Base-by-base conservation (phyloP, 2,113 vertebrate genomes). In the Microtus pennsylvanicus region DNA sequence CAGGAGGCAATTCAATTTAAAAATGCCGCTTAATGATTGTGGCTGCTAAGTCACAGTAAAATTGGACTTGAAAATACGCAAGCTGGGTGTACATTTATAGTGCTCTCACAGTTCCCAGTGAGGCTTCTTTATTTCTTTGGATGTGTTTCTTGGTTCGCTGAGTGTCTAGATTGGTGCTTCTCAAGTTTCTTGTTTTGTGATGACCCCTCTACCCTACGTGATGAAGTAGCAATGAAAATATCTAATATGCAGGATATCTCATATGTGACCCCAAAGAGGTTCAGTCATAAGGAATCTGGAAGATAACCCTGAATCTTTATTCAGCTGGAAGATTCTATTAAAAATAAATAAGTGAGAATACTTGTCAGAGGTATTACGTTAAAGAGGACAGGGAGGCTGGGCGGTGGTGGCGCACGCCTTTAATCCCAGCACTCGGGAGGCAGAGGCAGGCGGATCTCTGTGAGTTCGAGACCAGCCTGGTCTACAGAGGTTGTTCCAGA, bases 11-110 rank as follows among this genome's bases (percentile, higher is more conserved):
- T 10, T 92, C 55, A 95, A 85, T 55, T 90, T 47, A 80, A 19
- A 80, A 90, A 95, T 83, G n/a, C 17, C 0, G 1, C 47, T 80
- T 35, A 80, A 33, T 89, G 76, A 45, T 63, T 47, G 35, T 17
- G 55, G 76, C n/a, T 50, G 21, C 52, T 72, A 76, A 87, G 55
- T 88, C 75, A 85, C 85, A 92, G 74, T 76, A n/a, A 88, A 96
- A 91, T 14, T 85, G 50, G 88, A 86, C 70, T 58, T 81, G 50
- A 47, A 76, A 92, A 70, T 91, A n/a, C 3, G 33, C 77, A 33
- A 80, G 16, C 21, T 33, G 77, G 50, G 30, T 80, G 50, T 65
- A 17, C 33, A 78, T 67, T 26, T 42, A 82, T 13, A 12, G 75
- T 30, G 26, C 42, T 30, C 13, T 30, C 63, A 30, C 10, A 42